Conservation (phyloP, 1,140 invertebrate species). For the Diorhabda carinulata region DNA sequence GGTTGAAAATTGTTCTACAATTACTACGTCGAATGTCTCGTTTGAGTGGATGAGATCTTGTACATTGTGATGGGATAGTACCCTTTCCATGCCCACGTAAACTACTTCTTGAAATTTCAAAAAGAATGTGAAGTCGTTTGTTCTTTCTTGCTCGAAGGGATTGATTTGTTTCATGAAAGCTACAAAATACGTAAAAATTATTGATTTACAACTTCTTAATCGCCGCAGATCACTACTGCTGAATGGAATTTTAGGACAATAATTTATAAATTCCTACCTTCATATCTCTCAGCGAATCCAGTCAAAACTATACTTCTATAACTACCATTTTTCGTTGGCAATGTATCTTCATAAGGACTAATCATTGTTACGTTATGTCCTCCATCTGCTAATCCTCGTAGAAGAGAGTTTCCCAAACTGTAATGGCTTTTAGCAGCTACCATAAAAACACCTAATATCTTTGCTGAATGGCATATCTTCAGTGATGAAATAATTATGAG, state of each 20-base stretch:
- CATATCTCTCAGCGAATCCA: conserved; percentile 21
- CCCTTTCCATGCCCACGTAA: not conserved
- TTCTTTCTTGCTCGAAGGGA: not conserved
- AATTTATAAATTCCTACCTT: conserved; percentile 15
- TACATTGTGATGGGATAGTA: conserved; percentile 26
- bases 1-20: conserved; percentile 64
- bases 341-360: conserved; percentile 55
- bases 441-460: conserved; percentile 62
- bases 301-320: conserved; percentile 24
- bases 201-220: not conserved
- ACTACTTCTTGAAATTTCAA: not conserved
- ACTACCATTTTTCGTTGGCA: conserved; percentile 42
- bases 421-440: conserved; percentile 67
- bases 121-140: not conserved
- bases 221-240: too few species aligned
- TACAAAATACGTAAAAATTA: not conserved
- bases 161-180: not conserved
- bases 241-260: too few species aligned
- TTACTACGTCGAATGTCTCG: conserved; percentile 60
- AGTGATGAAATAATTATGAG: too few species aligned
- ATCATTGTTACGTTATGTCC: conserved; percentile 69
- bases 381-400: conserved; percentile 58
- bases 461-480: not conserved
- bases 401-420: conserved; percentile 59
- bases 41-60: conserved; percentile 30